Conservation (phyloP, 64 coral and sea anemone genomes). For the Dendronephthya gigantea region DNA sequence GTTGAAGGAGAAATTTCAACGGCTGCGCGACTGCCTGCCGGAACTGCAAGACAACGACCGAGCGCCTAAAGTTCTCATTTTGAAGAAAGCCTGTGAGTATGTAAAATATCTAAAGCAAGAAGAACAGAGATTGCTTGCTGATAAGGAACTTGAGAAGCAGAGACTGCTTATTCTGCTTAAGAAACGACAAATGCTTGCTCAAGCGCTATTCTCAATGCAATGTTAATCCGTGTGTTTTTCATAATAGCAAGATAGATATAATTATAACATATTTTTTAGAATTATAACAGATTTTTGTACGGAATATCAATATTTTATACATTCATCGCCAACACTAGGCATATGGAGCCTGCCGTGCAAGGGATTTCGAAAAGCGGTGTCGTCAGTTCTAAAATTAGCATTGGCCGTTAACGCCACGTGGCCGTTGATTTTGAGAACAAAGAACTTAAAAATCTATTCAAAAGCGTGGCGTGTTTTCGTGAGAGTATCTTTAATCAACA, state of each 20-base stretch:
- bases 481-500: neutral
- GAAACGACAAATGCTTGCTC: neutral
- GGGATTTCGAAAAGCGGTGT: neutral
- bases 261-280: neutral
- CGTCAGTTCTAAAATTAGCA: slow-evolving; percentile 7
- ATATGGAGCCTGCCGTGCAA: neutral
- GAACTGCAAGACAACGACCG: slow-evolving; percentile 89
- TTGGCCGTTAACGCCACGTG: slow-evolving; percentile 1
- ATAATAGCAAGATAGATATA: neutral
- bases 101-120: slow-evolving; percentile 70
- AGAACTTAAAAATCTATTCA: neutral
- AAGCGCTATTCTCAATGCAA: neutral
- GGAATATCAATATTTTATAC: neutral
- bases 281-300: neutral
- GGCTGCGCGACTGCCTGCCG: slow-evolving; percentile 77
- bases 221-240: neutral
- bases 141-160: slow-evolving; percentile 73
- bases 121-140: slow-evolving; percentile 45
- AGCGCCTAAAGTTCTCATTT: slow-evolving; percentile 85
- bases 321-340: neutral
- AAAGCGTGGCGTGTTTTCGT: slow-evolving; percentile 22
- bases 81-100: slow-evolving; percentile 86
- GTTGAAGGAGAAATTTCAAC: slow-evolving; percentile 91
- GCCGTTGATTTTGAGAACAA: slow-evolving; percentile 16
- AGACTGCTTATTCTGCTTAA: slow-evolving; percentile 14